Evolutionary conservation across 2,797 vertebrate genomes (phyloP).

Genomic region (Mus spretus): DNA sequence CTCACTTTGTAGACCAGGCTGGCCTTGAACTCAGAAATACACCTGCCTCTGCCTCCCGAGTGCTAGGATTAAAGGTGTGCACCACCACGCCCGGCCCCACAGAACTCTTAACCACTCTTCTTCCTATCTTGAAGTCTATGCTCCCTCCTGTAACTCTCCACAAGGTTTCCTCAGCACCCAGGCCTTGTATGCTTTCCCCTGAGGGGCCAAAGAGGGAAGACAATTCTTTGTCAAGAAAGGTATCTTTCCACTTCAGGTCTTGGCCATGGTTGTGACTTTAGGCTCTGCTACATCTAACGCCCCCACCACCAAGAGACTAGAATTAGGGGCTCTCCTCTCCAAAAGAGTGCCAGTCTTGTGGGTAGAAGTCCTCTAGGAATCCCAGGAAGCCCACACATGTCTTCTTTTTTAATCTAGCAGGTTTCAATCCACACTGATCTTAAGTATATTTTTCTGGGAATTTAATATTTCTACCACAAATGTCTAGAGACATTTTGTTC

Average conservation of each 20-base stretch:
- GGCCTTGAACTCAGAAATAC: too few relatives aligned
- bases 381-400: not conserved
- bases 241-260: not conserved
- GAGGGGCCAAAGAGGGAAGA: not conserved
- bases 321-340: not conserved
- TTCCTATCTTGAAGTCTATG: not conserved
- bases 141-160: not conserved
- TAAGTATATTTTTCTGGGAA: conserved; percentile 42
- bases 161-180: not conserved
- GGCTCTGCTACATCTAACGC: not conserved
- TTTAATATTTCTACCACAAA: conserved; percentile 67
- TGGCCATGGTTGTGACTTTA: not conserved
- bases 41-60: too few relatives aligned
- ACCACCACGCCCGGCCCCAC: not conserved
- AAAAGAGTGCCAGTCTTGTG: not conserved
- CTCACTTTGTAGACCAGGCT: too few relatives aligned
- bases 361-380: not conserved
- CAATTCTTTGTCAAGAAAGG: not conserved
- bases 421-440: not conserved
- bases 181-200: not conserved
- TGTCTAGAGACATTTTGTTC: conserved; percentile 35
- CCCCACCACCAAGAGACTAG: not conserved
- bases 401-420: conserved; percentile 30
- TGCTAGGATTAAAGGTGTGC: too few relatives aligned
- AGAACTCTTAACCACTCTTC: not conserved